These are phyloP conservation scores for Stenopsyche tienmushanensis DNA, from an alignment of 1,140 invertebrate genomes.

Conservation along the genomic window DNA sequence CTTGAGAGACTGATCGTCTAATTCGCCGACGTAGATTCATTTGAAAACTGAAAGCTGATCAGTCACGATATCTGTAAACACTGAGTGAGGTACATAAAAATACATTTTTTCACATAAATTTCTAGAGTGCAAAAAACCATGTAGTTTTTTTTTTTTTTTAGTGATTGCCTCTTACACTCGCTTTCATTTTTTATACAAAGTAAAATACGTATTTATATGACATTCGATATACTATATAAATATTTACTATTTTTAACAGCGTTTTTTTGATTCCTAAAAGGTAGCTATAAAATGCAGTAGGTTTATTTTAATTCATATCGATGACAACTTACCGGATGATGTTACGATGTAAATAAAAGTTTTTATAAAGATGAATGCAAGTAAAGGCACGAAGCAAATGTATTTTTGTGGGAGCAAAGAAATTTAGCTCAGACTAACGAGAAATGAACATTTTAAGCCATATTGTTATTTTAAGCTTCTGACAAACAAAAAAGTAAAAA, in stretches of 20 bases:
- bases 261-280: background rate
- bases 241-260: background rate
- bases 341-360: background rate
- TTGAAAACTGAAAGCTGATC: conserved; percentile 9
- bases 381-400: conserved; percentile 26
- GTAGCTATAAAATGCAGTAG: background rate
- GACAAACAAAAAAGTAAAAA: too few relatives aligned
- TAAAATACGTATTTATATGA: conserved; percentile 4
- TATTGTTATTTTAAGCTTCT: too few relatives aligned
- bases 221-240: background rate
- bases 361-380: background rate
- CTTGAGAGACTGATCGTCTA: background rate
- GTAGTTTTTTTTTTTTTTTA: conserved; percentile 26
- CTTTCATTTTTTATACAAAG: background rate
- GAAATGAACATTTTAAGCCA: too few relatives aligned
- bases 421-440: too few relatives aligned
- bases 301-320: too few relatives aligned
- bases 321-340: background rate
- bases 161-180: conserved; percentile 34
- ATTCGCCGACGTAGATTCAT: background rate
- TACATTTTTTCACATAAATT: conserved; percentile 33
- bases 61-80: background rate
- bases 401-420: too few relatives aligned
- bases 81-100: conserved; percentile 19
- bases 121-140: conserved; percentile 33